These are phyloP conservation scores for Batillaria attramentaria DNA, from an alignment of 1,140 invertebrate genomes.

Conservation along the genomic window DNA sequence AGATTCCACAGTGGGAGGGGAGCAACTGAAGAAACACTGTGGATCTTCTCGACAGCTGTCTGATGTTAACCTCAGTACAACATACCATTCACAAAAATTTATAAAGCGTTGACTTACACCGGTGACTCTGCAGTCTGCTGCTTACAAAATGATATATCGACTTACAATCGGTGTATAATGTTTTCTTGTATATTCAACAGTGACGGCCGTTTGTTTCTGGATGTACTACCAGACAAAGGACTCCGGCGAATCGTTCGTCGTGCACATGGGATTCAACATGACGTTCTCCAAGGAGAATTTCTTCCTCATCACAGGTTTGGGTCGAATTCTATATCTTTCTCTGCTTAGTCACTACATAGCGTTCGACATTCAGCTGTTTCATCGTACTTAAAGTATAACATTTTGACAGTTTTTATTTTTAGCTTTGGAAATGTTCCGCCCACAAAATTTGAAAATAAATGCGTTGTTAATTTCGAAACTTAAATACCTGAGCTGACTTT, in stretches of 20 bases:
- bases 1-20: neutral
- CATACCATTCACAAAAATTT: no score
- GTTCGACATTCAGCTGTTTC: no score
- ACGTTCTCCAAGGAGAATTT: constrained; percentile 60
- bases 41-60: neutral
- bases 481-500: no score
- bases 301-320: constrained; percentile 79
- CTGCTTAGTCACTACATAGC: no score
- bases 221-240: constrained; percentile 75
- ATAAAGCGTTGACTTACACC: no score
- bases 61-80: neutral
- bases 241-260: constrained; percentile 52
- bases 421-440: no score
- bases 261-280: constrained; percentile 68
- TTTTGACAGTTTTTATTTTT: neutral
- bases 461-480: neutral
- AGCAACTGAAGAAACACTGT: neutral
- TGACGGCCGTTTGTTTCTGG: constrained; percentile 70
- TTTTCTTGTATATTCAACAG: constrained; percentile 49
- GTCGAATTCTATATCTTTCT: neutral
- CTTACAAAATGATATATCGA: neutral
- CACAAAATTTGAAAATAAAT: no score
- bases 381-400: no score
- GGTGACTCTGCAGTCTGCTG: neutral
- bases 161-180: neutral